phyloP scores from a whole-genome alignment of 1,140 invertebrate species.

The Zaprionus ornatus region DNA sequence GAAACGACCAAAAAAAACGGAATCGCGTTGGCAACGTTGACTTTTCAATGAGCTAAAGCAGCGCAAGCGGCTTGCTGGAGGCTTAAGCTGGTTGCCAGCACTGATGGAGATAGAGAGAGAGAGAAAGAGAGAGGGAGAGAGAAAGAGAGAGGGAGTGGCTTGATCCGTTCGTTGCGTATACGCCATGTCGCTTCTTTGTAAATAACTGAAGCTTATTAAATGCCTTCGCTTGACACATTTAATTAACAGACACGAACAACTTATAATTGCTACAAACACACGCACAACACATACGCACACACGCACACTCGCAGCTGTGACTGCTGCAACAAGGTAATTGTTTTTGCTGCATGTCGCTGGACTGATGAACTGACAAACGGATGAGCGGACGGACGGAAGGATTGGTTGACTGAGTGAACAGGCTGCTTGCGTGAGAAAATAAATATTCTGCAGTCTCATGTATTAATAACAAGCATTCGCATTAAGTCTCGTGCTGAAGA shows the following conservation, averaged over 20 bases:
- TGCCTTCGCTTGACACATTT: constrained; percentile 79
- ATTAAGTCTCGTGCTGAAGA: not conserved
- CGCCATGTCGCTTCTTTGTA: constrained; percentile 63
- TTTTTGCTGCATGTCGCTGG: constrained; percentile 43
- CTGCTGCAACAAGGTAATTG: constrained; percentile 65
- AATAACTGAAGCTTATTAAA: constrained; percentile 78
- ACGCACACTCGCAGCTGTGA: constrained; percentile 27
- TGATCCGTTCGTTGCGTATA: constrained; percentile 26
- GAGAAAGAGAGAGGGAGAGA: not conserved
- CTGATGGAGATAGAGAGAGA: not conserved
- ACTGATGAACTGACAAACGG: constrained; percentile 11
- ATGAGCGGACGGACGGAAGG: constrained; percentile 23
- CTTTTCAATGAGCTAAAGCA: constrained; percentile 11
- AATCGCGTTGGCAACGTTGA: constrained; percentile 16
- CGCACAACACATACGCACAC: constrained; percentile 9
- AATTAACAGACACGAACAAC: constrained; percentile 80
- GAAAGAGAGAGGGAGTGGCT: not conserved
- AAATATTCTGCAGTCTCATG: constrained; percentile 66
- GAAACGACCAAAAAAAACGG: constrained; percentile 13
- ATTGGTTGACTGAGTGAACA: not conserved
- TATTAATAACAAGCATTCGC: constrained; percentile 66
- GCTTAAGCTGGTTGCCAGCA: constrained; percentile 7
- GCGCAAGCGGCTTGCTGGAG: not conserved
- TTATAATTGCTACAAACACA: constrained; percentile 66
- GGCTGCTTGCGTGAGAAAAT: constrained; percentile 46